Evolutionary conservation across 64 coral and sea anemone species (phyloP).

Genomic region (Exaiptasia diaphana): DNA sequence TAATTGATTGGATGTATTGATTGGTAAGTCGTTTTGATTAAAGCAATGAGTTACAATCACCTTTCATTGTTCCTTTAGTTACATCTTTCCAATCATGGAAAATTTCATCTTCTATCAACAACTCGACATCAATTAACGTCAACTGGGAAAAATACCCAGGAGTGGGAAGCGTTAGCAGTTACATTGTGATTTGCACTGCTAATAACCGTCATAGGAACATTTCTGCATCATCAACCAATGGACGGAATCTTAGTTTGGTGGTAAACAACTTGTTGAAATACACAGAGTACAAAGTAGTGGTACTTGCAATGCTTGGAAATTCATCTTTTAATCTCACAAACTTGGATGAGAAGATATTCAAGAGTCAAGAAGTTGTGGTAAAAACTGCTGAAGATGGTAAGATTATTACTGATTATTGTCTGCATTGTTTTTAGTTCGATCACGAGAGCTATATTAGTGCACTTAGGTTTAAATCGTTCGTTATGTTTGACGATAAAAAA

Average conservation of each 20-base stretch:
- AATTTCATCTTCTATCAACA: background rate
- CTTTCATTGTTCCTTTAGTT: background rate
- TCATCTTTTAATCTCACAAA: background rate
- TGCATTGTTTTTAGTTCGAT: too few relatives aligned
- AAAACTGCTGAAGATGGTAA: background rate
- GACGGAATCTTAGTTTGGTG: background rate
- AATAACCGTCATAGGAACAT: background rate
- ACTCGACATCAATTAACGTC: background rate
- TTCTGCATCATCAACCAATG: background rate
- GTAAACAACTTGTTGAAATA: background rate
- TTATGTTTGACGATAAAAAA: too few relatives aligned
- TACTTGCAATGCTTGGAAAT: background rate
- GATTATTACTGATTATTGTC: too few relatives aligned
- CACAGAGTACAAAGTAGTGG: background rate
- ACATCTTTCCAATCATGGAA: background rate
- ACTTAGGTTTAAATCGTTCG: too few relatives aligned
- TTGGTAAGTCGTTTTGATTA: background rate
- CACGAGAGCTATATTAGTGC: too few relatives aligned
- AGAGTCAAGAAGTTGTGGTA: background rate
- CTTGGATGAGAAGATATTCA: background rate
- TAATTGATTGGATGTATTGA: too few relatives aligned
- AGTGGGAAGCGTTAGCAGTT: background rate
- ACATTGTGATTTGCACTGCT: background rate
- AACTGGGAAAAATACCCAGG: background rate
- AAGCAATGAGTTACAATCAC: background rate